These are phyloP conservation scores for Crematogaster levior DNA, from an alignment of 2,888 invertebrate species.

Conservation along the genomic window DNA sequence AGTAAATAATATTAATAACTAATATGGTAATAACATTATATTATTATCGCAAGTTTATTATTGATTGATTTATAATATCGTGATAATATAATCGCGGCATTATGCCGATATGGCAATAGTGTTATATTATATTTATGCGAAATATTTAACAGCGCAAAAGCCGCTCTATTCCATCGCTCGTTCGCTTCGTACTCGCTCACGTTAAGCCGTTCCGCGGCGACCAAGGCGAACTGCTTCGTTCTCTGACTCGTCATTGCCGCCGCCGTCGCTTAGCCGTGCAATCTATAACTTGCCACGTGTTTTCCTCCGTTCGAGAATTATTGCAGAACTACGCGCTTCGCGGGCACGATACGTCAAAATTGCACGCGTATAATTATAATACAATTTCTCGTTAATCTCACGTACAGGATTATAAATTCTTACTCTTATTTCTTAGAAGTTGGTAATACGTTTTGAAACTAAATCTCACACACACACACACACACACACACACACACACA, in stretches of 20 bases:
- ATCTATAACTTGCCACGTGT: constrained; percentile 28
- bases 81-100: not conserved
- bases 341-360: not conserved
- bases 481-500: no score
- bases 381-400: not conserved
- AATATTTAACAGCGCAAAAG: constrained; percentile 53
- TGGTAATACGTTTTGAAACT: no score
- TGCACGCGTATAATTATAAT: not conserved
- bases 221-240: constrained; percentile 73
- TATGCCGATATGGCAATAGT: not conserved
- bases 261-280: constrained; percentile 16
- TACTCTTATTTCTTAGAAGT: no score
- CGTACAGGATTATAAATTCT: no score
- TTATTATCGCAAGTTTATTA: constrained; percentile 26
- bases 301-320: constrained; percentile 10
- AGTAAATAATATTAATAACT: constrained; percentile 3
- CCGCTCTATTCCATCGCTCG: not conserved
- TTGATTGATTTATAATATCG: constrained; percentile 10
- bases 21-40: constrained; percentile 21
- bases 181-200: not conserved
- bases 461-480: no score
- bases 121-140: constrained; percentile 47
- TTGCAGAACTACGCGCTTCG: not conserved
- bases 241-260: constrained; percentile 64
- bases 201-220: constrained; percentile 38